phyloP scores from a whole-genome alignment of 2,888 invertebrate species.

The Chrysolina oricalcia region DNA sequence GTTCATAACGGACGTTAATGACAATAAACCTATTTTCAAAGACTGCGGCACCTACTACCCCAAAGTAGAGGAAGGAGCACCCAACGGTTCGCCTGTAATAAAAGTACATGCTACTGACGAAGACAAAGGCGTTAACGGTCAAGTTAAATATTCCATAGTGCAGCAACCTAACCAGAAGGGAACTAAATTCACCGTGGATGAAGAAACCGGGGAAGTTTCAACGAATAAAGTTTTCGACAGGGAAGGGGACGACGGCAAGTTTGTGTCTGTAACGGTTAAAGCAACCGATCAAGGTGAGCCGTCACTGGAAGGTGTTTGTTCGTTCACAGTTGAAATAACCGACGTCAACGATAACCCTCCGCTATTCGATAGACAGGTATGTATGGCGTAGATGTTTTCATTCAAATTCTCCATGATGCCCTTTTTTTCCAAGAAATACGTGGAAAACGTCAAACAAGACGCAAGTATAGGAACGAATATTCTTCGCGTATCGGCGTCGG shows the following conservation, averaged over 20 bases:
- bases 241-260: slow-evolving; percentile 97
- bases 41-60: slow-evolving; percentile 95
- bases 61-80: slow-evolving; percentile 91
- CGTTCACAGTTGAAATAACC: slow-evolving; percentile 97
- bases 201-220: slow-evolving; percentile 94
- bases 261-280: slow-evolving; percentile 96
- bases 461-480: slow-evolving; percentile 96
- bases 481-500: slow-evolving; percentile 94
- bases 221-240: slow-evolving; percentile 98
- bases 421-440: slow-evolving; percentile 84
- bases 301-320: slow-evolving; percentile 97
- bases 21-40: slow-evolving; percentile 96
- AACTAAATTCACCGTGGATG: slow-evolving; percentile 95
- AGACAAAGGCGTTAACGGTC: slow-evolving; percentile 96
- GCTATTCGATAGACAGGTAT: slow-evolving; percentile 93
- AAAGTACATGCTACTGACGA: slow-evolving; percentile 95
- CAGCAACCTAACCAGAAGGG: slow-evolving; percentile 96
- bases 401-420: not conserved
- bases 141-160: slow-evolving; percentile 97
- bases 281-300: slow-evolving; percentile 99
- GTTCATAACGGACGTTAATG: slow-evolving; percentile 97
- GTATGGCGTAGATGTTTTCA: not conserved
- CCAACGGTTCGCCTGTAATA: slow-evolving; percentile 94
- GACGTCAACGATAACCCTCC: slow-evolving; percentile 99
- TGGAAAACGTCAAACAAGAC: slow-evolving; percentile 97